Evolutionary conservation across 2,113 vertebrate species (phyloP).

Genomic region (Nothobranchius kuhntae): DNA sequence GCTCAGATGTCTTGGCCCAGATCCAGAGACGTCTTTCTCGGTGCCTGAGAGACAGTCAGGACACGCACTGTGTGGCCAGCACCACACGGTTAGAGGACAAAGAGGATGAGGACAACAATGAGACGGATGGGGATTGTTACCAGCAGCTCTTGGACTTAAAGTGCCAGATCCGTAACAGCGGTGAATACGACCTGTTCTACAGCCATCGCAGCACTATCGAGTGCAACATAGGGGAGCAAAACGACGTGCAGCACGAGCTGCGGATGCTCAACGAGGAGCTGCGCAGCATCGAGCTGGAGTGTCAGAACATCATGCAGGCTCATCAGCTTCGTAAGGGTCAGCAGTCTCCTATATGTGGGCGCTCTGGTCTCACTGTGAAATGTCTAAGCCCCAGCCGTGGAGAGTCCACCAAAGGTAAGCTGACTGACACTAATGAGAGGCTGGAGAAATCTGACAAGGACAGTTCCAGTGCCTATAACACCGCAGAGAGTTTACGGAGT

Average conservation of each 20-base stretch:
- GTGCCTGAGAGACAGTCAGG: conserved; percentile 78
- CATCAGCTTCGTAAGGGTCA: conserved; percentile 86
- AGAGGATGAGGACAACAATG: conserved; percentile 76
- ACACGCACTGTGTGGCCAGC: conserved; percentile 64
- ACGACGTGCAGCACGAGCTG: conserved; percentile 89
- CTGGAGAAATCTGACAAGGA: conserved; percentile 96
- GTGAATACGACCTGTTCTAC: conserved; percentile 93
- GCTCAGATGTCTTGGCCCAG: conserved; percentile 84
- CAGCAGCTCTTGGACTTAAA: conserved; percentile 94
- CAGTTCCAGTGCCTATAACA: conserved; percentile 97
- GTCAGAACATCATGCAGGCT: conserved; percentile 96
- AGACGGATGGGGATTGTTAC: conserved; percentile 87
- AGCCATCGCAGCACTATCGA: conserved; percentile 90
- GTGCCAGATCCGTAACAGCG: conserved; percentile 91
- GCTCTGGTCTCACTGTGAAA: conserved; percentile 66
- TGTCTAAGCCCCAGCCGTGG: conserved; percentile 78
- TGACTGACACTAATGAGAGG: conserved; percentile 86
- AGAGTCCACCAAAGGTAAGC: conserved; percentile 79
- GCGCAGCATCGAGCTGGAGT: conserved; percentile 93
- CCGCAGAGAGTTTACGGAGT: conserved; percentile 93
- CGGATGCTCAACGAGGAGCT: conserved; percentile 95
- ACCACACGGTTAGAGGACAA: conserved; percentile 74
- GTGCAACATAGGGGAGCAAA: conserved; percentile 83
- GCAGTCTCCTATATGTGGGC: conserved; percentile 75
- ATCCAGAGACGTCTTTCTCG: conserved; percentile 79